Percentiles rank a stretch among this genome's conserved stretches.
Conservation (phyloP, 1,140 invertebrate species). For the Bombus affinis region DNA sequence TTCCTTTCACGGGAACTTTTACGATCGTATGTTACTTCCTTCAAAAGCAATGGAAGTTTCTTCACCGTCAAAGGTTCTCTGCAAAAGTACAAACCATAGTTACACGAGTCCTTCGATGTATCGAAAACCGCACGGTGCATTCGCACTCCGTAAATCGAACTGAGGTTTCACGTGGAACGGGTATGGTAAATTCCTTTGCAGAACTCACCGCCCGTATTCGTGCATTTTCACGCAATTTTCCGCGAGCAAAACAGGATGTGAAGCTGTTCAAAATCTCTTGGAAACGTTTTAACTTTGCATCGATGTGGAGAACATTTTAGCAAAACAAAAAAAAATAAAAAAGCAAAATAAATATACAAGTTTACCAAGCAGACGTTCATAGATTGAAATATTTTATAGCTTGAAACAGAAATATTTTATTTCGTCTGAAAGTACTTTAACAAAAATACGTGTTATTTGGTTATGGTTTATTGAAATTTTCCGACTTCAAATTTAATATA, state of each 20-base stretch:
- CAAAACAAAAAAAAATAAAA: no score
- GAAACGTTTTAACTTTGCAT: not conserved
- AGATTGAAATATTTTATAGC: not conserved
- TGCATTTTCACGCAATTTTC: not conserved
- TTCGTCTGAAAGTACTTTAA: no score
- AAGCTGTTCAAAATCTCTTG: not conserved
- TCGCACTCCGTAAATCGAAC: constrained; percentile 14
- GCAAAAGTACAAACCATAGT: constrained; percentile 12
- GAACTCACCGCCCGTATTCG: not conserved
- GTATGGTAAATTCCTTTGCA: not conserved
- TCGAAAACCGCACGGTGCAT: not conserved
- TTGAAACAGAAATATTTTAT: no score
- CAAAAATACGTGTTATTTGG: no score
- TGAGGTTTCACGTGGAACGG: not conserved
- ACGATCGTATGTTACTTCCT: constrained; percentile 2
- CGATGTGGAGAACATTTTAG: not conserved
- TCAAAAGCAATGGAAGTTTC: constrained; percentile 17
- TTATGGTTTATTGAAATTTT: no score
- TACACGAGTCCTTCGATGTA: constrained; percentile 2
- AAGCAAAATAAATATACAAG: not conserved
- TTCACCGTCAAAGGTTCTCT: not conserved
- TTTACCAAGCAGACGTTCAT: not conserved
- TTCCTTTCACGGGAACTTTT: not conserved
- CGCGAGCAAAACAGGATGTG: no score
- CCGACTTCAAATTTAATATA: no score